These are phyloP conservation scores for Micropterix aruncella DNA, from an alignment of 2,888 invertebrate genomes.

Conservation along the genomic window DNA sequence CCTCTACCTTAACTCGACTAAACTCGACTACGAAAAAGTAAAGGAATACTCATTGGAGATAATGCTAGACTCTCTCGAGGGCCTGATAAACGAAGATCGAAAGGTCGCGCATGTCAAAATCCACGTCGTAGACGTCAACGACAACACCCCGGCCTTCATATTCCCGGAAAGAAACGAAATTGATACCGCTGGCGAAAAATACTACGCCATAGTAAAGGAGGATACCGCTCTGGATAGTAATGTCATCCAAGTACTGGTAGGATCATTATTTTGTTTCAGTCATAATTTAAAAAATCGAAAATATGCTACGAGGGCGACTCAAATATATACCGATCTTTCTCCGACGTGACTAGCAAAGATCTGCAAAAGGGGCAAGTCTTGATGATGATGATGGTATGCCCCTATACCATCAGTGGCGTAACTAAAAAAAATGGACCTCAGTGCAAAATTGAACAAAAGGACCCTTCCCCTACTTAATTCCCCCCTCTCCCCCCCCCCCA, in stretches of 20 bases:
- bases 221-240: slow-evolving; percentile 61
- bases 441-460: no score
- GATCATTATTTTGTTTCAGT: no score
- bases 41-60: slow-evolving; percentile 63
- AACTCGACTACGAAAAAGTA: slow-evolving; percentile 66
- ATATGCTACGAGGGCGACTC: no score
- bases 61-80: slow-evolving; percentile 64
- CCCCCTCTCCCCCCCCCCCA: no score
- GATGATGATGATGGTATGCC: no score
- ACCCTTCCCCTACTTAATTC: no score
- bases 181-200: slow-evolving; percentile 49
- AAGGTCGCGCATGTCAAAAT: slow-evolving; percentile 65
- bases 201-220: slow-evolving; percentile 65
- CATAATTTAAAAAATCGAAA: no score
- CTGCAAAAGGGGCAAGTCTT: no score
- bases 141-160: slow-evolving; percentile 73
- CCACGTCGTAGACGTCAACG: slow-evolving; percentile 77
- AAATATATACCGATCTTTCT: no score
- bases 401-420: no score
- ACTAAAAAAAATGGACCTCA: no score
- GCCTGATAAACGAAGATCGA: slow-evolving; percentile 64
- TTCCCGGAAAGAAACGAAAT: slow-evolving; percentile 46
- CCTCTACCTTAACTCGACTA: slow-evolving; percentile 51
- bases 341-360: no score
- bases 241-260: slow-evolving; percentile 65